Conservation (phyloP, 2,113 vertebrate genomes). For the Terrapene triunguis region DNA sequence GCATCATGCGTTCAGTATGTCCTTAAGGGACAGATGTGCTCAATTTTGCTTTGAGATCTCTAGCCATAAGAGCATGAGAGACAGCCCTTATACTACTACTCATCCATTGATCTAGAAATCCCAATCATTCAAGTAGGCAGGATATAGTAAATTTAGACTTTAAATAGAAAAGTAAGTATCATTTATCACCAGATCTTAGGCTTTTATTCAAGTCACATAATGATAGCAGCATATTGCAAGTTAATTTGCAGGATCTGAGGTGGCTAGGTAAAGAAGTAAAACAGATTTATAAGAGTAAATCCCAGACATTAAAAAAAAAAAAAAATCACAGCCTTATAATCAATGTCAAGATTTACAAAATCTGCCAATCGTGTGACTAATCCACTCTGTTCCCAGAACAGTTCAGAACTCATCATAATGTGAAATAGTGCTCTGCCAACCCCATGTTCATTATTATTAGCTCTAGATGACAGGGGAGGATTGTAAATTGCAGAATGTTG, state of each 20-base stretch:
- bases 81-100: neutral
- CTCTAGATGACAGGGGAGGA: neutral
- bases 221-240: slow-evolving; percentile 4
- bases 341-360: slow-evolving; percentile 55
- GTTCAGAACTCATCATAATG: slow-evolving; percentile 6
- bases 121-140: neutral
- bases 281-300: slow-evolving; percentile 25
- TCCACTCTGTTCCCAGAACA: slow-evolving; percentile 10
- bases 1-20: neutral
- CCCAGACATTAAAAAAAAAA: neutral
- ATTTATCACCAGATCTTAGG: neutral
- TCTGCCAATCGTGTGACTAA: slow-evolving; percentile 12
- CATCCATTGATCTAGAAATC: neutral
- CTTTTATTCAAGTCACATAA: neutral
- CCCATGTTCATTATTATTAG: neutral
- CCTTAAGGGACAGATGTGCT: neutral
- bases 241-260: slow-evolving; percentile 33
- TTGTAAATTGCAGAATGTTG: neutral
- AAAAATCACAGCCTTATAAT: slow-evolving; percentile 31
- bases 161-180: neutral
- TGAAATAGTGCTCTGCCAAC: neutral
- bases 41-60: neutral
- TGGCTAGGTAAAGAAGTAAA: neutral
- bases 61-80: neutral
- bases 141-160: neutral